Evolutionary conservation across 2,888 invertebrate species (phyloP), one percentile per base, ranked within the genome.

Genomic region (Tetanocera ferruginea): DNA sequence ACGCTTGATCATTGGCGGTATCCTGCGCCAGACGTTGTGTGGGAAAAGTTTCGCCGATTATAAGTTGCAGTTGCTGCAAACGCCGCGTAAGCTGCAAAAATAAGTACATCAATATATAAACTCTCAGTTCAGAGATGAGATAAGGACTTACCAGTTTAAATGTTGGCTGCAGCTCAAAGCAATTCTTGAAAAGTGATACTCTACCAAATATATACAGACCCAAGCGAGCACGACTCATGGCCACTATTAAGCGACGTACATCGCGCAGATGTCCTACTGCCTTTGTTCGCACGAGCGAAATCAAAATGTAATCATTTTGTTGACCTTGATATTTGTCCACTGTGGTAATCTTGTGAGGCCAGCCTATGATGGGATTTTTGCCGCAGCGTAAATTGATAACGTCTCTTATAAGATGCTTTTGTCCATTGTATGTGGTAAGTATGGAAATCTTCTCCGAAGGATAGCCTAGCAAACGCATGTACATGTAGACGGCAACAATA

Each of bases 271-370:
- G 99, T 52, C 99, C 99, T n/a, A 99, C 98, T 0, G 97, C 96
- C 87, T 95, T 95, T 0, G 99, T 99, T 80, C 98, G 93, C 28
- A 99, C 99, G 67, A 99, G 91, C 0, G 99, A 99, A 70, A 99
- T 92, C 19, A 99, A 92, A 79, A 99, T 98, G 86, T 97, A 98
- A 90, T 99, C 99, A 90, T 99, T 99, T 90, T 99, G 99, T 87
- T 99, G 99, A 77, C 99, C 99, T 88, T 99, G 99, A 90, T 98
- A 99, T 88, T 99, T 98, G 91, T 99, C 99, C 23, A 99, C 99
- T 0, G 99, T 99, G 0, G 96, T 96, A 34, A 96, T 94, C 92
- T 97, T 98, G 83, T 95, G 94, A 0, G 98, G 98, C 85, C 94
- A 91, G 23, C 99, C 99, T 83, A 99, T 97, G 74, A 99, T 92